These are phyloP conservation scores for Sesia bembeciformis DNA, from an alignment of 2,888 invertebrate species.

Conservation along the genomic window DNA sequence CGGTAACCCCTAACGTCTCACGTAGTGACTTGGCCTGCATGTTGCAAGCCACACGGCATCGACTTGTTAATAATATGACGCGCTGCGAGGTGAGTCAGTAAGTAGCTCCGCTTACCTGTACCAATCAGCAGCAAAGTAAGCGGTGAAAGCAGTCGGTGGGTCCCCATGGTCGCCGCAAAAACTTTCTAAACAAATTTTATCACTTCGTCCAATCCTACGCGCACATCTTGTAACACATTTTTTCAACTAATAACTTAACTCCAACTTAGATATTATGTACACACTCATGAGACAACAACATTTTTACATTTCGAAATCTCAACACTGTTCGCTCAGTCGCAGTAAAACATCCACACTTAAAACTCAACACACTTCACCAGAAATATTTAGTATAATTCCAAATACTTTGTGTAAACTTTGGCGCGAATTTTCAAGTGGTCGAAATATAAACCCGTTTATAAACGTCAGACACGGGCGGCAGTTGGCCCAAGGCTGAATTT, in stretches of 20 bases:
- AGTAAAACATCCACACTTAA: not conserved
- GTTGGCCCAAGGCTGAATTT: slow-evolving; percentile 50
- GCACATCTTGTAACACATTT: slow-evolving; percentile 47
- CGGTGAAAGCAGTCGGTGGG: slow-evolving; percentile 61
- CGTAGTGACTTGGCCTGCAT: not conserved
- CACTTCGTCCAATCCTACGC: slow-evolving; percentile 42
- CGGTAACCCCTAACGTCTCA: not conserved
- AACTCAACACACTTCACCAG: not conserved
- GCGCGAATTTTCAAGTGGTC: slow-evolving; percentile 37
- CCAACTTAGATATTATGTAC: slow-evolving; percentile 35
- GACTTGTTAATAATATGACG: not conserved
- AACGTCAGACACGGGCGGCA: slow-evolving; percentile 48
- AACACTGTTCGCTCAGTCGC: not conserved
- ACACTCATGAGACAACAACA: not conserved
- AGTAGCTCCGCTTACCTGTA: slow-evolving; percentile 56
- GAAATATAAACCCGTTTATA: slow-evolving; percentile 18
- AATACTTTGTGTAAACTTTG: slow-evolving; percentile 19
- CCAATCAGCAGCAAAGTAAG: slow-evolving; percentile 62
- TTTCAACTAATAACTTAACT: slow-evolving; percentile 37
- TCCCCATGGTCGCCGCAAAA: slow-evolving; percentile 48
- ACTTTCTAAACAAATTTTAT: slow-evolving; percentile 49
- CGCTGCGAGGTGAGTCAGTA: slow-evolving; percentile 36
- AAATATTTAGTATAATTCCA: not conserved
- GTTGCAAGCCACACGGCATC: not conserved
- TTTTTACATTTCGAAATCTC: not conserved